Base-by-base conservation (phyloP, 2,113 vertebrate genomes). In the Syrrhaptes paradoxus region DNA sequence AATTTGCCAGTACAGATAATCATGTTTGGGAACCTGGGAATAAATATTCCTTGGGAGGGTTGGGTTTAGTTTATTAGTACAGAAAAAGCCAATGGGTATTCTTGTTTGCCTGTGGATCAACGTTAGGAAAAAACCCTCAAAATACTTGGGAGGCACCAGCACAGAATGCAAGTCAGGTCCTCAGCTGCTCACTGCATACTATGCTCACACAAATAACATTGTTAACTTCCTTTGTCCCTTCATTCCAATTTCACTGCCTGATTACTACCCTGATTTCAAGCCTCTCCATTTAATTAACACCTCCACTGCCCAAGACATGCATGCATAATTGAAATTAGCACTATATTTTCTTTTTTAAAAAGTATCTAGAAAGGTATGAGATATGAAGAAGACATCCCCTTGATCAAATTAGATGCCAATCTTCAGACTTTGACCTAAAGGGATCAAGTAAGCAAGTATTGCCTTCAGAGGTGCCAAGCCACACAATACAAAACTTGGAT, bases 191-290 rank as follows among this genome's bases (percentile, higher is more conserved):
- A 2, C 2, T 0, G 5, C 2, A 24, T 22, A 41, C 36, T 24
- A 22, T 0, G 0, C 45, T 89, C 48, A 72, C 41, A 85, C 29
- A 83, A 54, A 68, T 41, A 85, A 85, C 1, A 2, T 0, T 38
- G 26, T 32, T 32, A 75, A 43, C 22, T 17, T 61, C 41, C 38
- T 67, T 29, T 51, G 31, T 49, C 31, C 51, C 14, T 38, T 87
- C 52, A 38, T 10, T 29, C 9, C 51, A 8, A 34, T 29, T 68
- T 43, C 62, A 57, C 58, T 1, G 3, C 36, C 45, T 46, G 54
- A 62, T 79, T 79, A 65, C 58, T 43, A 79, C 82, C 17, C 54
- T 31, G 22, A 74, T 78, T 82, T 84, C 73, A 34, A 87, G 63
- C 6, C 11, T 65, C 45, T 76, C 13, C 62, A 52, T 61, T 52